Evolutionary conservation across 2,888 invertebrate species (phyloP), one percentile per base, ranked within the genome.

Genomic region (Caenorhabditis sulstoni): DNA sequence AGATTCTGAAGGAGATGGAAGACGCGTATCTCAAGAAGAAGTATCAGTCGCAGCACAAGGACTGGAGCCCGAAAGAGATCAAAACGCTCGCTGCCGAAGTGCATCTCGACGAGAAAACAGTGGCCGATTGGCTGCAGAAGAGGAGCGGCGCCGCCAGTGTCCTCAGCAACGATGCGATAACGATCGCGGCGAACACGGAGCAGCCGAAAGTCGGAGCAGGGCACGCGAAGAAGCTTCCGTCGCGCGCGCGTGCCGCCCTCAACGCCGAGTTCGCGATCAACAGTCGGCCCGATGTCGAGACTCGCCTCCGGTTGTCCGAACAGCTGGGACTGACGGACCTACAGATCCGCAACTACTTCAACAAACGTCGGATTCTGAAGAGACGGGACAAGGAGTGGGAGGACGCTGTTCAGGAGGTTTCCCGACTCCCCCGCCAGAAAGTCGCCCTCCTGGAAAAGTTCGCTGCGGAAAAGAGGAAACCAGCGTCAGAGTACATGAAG

Each of bases 1-100:
- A 47, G 3, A 16, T 16, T 3, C 4, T 47, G 8, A 22, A 29
- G 2, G 16, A 61, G 29, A 35, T 62, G 35, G 61, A 62, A 37
- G 50, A 49, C 11, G 49, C 49, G 1, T 62, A 62, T n/a, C 39
- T 62, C 14, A 11, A 35, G 20, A 62, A 62, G 14, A 62, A 62
- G 18, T 62, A 62, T 16, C 1, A 62, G 3, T 37, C 18, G 23
- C 4, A 29, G 20, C 14, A 18, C 3, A 62, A 62, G 8, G 61
- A 62, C 12, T 62, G 61, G 61, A 23, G 37, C 1, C 0, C 20
- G 5, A 20, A 37, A 20, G 61, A 62, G 4, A 18, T 37, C 49
- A 11, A 49, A 14, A 2, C 14, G 1, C 20, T 62, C 0, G 16
- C 49, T 7, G 39, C 11, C 7, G 8, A 37, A 16, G 49, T 62